Conservation (phyloP, 2,888 invertebrate genomes). For the Baccha elongata region DNA sequence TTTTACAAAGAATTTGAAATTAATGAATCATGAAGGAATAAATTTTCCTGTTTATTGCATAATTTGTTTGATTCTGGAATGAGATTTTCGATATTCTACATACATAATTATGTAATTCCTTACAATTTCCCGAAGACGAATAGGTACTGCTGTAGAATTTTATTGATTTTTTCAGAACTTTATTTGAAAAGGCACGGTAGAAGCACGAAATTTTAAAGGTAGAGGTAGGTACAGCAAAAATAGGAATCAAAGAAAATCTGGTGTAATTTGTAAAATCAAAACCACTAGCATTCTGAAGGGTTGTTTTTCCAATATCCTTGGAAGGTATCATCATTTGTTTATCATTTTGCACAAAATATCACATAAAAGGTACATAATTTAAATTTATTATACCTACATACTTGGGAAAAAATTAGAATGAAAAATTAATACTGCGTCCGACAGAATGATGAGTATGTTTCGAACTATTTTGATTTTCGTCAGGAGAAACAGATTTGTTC, state of each 20-base stretch:
- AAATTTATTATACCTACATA: no score
- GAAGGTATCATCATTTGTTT: no score
- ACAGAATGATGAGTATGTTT: slow-evolving; percentile 60
- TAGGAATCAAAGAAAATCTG: background rate
- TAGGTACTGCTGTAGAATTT: background rate
- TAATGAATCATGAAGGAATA: slow-evolving; percentile 44
- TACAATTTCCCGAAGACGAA: background rate
- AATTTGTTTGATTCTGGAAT: slow-evolving; percentile 42
- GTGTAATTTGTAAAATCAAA: no score
- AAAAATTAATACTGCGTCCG: slow-evolving; percentile 52
- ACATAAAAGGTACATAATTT: no score
- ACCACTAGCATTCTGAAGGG: no score
- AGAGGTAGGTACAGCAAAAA: no score
- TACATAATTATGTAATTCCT: slow-evolving; percentile 6
- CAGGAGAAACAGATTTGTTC: slow-evolving; percentile 45
- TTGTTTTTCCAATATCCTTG: no score
- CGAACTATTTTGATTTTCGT: slow-evolving; percentile 44
- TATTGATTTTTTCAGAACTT: slow-evolving; percentile 57
- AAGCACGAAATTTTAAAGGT: background rate
- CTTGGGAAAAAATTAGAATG: slow-evolving; percentile 56
- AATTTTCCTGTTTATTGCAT: slow-evolving; percentile 41
- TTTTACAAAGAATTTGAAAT: slow-evolving; percentile 11
- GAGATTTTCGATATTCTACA: slow-evolving; percentile 32
- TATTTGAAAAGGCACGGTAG: background rate
- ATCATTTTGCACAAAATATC: no score